Percentiles rank a stretch among this genome's conserved stretches.
Evolutionary conservation across 2,113 vertebrate genomes (phyloP).

Genomic region (Ranitomeya variabilis): DNA sequence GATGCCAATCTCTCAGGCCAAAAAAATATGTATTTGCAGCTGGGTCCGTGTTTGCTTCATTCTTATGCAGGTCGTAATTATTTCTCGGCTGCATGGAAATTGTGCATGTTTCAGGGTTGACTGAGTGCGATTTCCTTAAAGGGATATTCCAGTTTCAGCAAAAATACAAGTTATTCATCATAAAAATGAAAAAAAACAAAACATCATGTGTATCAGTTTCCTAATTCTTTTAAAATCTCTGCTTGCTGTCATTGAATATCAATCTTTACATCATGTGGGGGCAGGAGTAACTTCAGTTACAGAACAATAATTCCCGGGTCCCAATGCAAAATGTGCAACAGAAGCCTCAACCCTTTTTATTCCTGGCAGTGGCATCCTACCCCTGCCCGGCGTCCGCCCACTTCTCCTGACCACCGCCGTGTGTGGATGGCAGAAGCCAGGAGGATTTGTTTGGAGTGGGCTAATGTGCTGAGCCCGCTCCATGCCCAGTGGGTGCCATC

Average conservation of each 20-base stretch:
- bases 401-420: too few relatives aligned
- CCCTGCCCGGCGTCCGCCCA: too few relatives aligned
- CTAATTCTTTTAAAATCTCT: neutral
- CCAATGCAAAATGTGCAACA: too few relatives aligned
- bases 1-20: slow-evolving; percentile 13
- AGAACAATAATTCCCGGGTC: too few relatives aligned
- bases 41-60: slow-evolving; percentile 3
- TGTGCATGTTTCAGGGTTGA: neutral
- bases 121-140: neutral
- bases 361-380: too few relatives aligned
- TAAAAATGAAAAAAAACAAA: neutral
- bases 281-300: too few relatives aligned
- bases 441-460: too few relatives aligned
- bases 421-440: too few relatives aligned
- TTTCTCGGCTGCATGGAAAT: neutral
- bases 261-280: neutral
- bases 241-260: neutral
- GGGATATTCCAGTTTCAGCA: neutral
- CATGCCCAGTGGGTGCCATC: too few relatives aligned
- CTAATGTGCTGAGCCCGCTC: too few relatives aligned
- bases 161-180: too few relatives aligned
- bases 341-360: too few relatives aligned
- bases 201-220: neutral
- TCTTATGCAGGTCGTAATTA: slow-evolving; percentile 16
- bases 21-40: slow-evolving; percentile 28